Evolutionary conservation across 2,888 invertebrate genomes (phyloP).

Genomic region (Cactoblastis cactorum): DNA sequence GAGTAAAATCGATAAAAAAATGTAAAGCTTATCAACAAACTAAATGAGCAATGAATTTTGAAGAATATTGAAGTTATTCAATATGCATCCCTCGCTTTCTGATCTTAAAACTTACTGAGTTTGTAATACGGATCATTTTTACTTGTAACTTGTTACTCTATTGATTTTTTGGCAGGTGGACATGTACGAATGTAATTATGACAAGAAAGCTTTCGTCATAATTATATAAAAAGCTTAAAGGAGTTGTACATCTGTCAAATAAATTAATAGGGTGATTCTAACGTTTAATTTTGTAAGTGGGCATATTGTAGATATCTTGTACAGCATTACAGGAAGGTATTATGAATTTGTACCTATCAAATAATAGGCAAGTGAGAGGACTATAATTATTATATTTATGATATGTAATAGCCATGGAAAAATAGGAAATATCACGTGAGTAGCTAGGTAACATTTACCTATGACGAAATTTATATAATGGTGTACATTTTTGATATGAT

Average conservation of each 20-base stretch:
- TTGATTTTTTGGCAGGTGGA: not conserved
- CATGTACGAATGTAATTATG: not conserved
- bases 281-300: too few species aligned
- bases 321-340: constrained; percentile 53
- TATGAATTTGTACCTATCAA: constrained; percentile 55
- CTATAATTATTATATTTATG: constrained; percentile 64
- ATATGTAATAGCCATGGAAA: constrained; percentile 59
- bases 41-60: not conserved
- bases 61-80: not conserved
- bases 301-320: constrained; percentile 61
- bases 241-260: not conserved
- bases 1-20: not conserved
- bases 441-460: constrained; percentile 78
- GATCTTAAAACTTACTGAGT: not conserved
- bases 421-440: constrained; percentile 53
- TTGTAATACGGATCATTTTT: not conserved
- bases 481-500: constrained; percentile 81
- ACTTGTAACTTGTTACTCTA: not conserved
- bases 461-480: constrained; percentile 78
- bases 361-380: constrained; percentile 63
- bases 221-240: not conserved
- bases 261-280: not conserved
- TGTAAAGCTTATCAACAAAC: not conserved
- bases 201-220: not conserved
- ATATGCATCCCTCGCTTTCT: not conserved